Evolutionary conservation across 2,113 vertebrate genomes (phyloP), one percentile per base, ranked within the genome.

Genomic region (Nycticorax nycticorax): DNA sequence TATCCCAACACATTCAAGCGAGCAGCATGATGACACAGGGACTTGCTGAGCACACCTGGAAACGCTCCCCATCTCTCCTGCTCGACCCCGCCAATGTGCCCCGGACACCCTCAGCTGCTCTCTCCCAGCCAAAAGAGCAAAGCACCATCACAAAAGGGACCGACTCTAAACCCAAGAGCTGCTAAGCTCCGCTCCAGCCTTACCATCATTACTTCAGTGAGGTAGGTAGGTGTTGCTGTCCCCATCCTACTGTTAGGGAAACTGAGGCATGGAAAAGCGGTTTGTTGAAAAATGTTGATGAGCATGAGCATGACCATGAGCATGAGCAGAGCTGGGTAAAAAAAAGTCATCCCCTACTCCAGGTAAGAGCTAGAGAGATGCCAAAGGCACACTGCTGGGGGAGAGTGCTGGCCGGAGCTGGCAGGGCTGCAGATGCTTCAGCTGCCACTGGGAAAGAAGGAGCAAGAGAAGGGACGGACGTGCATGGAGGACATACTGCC

Each of bases 401-500:
- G 20, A 47, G 30, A 32, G 16, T 21, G 4, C 77, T 66, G 57
- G 59, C 53, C 3, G 9, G 63, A 79, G 67, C 76, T n/a, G 72
- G 22, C 63, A 64, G 32, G 50, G 67, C 41, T 53, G 16, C 47
- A 88, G 82, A 50, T n/a, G 28, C 45, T 91, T 82, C 50, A 45
- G 28, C 68, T 66, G 72, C 63, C 67, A 28, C 30, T n/a, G 60
- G 14, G 30, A 50, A 48, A 43, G 60, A 88, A 55, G 24, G 26
- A 89, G 32, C 2, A 16, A 66, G 35, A 64, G 32, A 37, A 22
- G 68, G 30, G n/a, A 91, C 45, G 73, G n/a, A 45, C 1, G 1
- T 26, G 24, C 35, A 53, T 0, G 3, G 45, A 88, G 62, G 15
- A 67, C 1, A 0, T 33, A 45, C 7, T 2, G 9, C 52, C 12